Conservation (phyloP, 2,113 vertebrate genomes). For the Catharus minimus region DNA sequence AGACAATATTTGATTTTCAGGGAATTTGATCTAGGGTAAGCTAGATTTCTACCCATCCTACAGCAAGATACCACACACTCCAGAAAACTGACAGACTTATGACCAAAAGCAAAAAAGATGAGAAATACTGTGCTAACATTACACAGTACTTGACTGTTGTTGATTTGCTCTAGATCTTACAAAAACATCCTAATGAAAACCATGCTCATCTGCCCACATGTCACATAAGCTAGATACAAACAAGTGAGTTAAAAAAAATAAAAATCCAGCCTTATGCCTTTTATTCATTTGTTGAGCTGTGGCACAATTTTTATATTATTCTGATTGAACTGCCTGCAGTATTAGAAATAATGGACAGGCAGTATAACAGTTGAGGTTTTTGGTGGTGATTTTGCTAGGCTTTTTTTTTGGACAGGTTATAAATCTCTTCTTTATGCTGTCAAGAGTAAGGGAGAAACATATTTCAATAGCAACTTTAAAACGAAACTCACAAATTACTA, state of each 20-base stretch:
- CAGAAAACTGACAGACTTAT: conserved; percentile 20
- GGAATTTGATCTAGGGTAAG: neutral
- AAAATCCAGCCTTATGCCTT: conserved; percentile 31
- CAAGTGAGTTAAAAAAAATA: conserved; percentile 32
- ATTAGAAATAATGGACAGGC: conserved; percentile 42
- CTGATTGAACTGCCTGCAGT: conserved; percentile 34
- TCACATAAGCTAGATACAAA: conserved; percentile 17
- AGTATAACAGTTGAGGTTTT: neutral
- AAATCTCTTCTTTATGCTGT: conserved; percentile 68
- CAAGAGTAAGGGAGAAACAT: conserved; percentile 70
- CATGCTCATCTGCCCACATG: conserved; percentile 4
- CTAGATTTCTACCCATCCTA: neutral
- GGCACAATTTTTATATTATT: conserved; percentile 50
- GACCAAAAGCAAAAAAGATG: conserved; percentile 40
- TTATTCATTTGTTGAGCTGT: conserved; percentile 27
- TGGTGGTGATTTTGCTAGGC: neutral
- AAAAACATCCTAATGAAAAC: conserved; percentile 46
- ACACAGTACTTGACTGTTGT: neutral
- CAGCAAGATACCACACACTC: neutral
- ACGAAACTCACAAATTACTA: conserved; percentile 82
- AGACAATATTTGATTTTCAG: conserved; percentile 33
- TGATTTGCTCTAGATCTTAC: conserved; percentile 31
- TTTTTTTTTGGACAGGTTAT: conserved; percentile 54
- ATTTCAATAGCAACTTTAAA: conserved; percentile 81
- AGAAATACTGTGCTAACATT: neutral